These are phyloP conservation scores for Ciona savignyi DNA, from an alignment of 23 tunicate species.

Conservation along the genomic window DNA sequence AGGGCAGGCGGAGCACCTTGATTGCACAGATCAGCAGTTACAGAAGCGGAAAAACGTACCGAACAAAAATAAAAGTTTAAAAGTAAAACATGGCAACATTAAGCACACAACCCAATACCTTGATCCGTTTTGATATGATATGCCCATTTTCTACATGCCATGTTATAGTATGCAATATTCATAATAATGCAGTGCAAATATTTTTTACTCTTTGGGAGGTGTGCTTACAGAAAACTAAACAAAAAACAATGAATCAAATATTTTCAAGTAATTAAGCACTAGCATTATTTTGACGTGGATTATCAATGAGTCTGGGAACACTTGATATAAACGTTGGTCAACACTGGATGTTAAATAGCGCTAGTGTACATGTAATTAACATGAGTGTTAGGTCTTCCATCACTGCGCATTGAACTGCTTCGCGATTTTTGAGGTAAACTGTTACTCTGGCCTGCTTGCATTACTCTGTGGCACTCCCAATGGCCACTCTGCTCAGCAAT, in stretches of 20 bases:
- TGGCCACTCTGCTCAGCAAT: constrained; percentile 59
- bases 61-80: background rate
- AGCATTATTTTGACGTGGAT: too few relatives aligned
- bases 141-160: too few relatives aligned
- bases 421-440: constrained; percentile 18
- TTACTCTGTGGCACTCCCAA: constrained; percentile 47
- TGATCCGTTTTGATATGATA: too few relatives aligned
- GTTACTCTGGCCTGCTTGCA: constrained; percentile 6
- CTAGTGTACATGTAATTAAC: constrained; percentile 87
- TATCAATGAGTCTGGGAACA: background rate
- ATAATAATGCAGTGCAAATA: too few relatives aligned
- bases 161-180: too few relatives aligned
- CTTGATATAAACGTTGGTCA: background rate
- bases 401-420: constrained; percentile 12
- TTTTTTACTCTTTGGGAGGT: too few relatives aligned
- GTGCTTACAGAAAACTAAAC: too few relatives aligned
- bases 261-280: too few relatives aligned
- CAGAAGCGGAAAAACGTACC: too few relatives aligned
- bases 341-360: constrained; percentile 34
- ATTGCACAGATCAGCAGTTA: background rate
- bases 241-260: too few relatives aligned
- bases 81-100: background rate
- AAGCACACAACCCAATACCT: too few relatives aligned
- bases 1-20: background rate
- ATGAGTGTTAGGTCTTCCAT: constrained; percentile 24